Evolutionary conservation across 2,888 invertebrate species (phyloP).

Genomic region (Nezara viridula): DNA sequence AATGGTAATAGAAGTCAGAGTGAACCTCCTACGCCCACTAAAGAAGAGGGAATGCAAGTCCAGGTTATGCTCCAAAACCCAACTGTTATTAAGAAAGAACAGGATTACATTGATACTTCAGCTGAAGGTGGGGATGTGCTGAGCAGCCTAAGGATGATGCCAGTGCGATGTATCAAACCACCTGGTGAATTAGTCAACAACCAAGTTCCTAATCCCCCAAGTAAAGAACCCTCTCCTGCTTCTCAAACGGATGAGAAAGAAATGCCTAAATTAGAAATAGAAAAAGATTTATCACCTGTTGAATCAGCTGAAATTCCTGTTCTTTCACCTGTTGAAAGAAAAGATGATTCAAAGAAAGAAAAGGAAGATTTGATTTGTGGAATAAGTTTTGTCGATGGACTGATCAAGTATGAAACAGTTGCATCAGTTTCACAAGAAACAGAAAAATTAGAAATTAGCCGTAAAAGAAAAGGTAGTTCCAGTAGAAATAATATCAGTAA

Average conservation of each 20-base stretch:
- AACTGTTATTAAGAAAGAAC: conserved; percentile 54
- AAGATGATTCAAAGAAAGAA: conserved; percentile 51
- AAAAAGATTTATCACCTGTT: conserved; percentile 62
- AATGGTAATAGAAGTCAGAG: conserved; percentile 34
- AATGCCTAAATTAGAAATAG: conserved; percentile 64
- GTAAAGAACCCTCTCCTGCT: not conserved
- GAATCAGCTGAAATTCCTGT: conserved; percentile 61
- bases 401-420: conserved; percentile 60
- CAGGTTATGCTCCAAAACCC: conserved; percentile 50
- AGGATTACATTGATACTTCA: conserved; percentile 64
- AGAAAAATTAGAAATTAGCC: conserved; percentile 62
- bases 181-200: not conserved
- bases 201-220: not conserved
- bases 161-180: conserved; percentile 54
- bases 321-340: conserved; percentile 59
- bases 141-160: conserved; percentile 64
- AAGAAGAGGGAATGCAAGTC: conserved; percentile 33
- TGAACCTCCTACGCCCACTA: conserved; percentile 49
- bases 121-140: conserved; percentile 64
- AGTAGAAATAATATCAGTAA: not conserved
- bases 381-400: conserved; percentile 57
- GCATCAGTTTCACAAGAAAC: conserved; percentile 56
- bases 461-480: conserved; percentile 66
- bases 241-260: conserved; percentile 57
- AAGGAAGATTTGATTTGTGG: conserved; percentile 59